Conservation (phyloP, 2,113 vertebrate genomes). For the Gallinago undulata region DNA sequence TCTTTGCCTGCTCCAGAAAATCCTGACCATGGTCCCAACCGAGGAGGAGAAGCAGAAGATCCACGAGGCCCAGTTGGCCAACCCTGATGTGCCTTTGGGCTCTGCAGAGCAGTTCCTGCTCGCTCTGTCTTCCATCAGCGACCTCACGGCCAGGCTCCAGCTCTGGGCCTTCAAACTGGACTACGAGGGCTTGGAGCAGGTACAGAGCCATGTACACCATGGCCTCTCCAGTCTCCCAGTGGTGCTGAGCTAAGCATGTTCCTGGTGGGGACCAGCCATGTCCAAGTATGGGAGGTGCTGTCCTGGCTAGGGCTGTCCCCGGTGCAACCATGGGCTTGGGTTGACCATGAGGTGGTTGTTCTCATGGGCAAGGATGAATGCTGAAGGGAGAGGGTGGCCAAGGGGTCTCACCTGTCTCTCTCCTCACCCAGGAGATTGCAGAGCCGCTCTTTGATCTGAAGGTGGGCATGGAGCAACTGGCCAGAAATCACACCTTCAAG, state of each 20-base stretch:
- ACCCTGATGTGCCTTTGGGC: conserved; percentile 88
- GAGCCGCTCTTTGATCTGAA: conserved; percentile 95
- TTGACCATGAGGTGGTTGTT: not conserved
- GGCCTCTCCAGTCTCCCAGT: not conserved
- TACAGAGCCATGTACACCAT: conserved; percentile 2
- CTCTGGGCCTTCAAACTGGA: conserved; percentile 97
- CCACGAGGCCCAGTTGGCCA: conserved; percentile 89
- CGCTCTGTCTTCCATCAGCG: conserved; percentile 87
- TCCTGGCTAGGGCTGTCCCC: not conserved
- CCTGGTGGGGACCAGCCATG: not conserved
- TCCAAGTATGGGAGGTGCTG: not conserved
- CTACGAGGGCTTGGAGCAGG: conserved; percentile 94
- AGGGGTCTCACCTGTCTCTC: not conserved
- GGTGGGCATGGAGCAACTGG: conserved; percentile 92
- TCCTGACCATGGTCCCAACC: conserved; percentile 92
- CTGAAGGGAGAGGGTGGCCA: not conserved
- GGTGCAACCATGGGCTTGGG: not conserved
- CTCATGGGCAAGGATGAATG: not conserved
- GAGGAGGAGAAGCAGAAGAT: conserved; percentile 96
- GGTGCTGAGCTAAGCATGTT: not conserved
- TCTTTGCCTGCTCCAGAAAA: conserved; percentile 80
- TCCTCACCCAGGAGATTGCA: conserved; percentile 84
- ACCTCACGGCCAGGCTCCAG: conserved; percentile 86
- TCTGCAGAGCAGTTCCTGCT: conserved; percentile 92
- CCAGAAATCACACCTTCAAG: conserved; percentile 89